Evolutionary conservation across 2,113 vertebrate species (phyloP).

Genomic region (Amphilophus citrinellus): DNA sequence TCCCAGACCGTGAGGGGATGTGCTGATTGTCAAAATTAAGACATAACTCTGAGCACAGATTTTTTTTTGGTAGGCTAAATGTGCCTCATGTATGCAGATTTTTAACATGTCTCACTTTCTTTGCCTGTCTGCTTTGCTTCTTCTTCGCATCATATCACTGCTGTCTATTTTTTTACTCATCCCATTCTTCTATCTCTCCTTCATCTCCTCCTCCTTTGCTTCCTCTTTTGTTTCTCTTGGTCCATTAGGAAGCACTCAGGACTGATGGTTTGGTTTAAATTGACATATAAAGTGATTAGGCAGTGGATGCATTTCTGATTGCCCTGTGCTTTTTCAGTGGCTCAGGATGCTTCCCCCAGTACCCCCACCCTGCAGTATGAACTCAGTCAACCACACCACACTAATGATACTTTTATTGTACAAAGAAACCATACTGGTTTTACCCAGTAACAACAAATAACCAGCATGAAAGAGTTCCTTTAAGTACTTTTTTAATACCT

Average conservation of each 20-base stretch:
- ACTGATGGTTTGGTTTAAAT: conserved; percentile 61
- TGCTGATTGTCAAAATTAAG: neutral
- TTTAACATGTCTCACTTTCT: conserved; percentile 3
- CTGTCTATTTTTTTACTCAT: conserved; percentile 25
- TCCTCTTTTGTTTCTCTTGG: conserved; percentile 25
- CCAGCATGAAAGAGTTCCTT: neutral
- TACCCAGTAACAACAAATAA: neutral
- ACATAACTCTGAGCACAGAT: neutral
- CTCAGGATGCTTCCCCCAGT: conserved; percentile 7
- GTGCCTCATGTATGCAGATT: conserved; percentile 11
- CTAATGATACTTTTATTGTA: neutral
- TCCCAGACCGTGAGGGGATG: neutral
- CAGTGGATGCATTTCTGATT: conserved; percentile 65
- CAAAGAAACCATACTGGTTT: conserved; percentile 1
- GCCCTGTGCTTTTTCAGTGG: conserved; percentile 48
- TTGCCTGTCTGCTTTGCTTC: neutral
- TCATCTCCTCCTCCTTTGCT: conserved; percentile 43
- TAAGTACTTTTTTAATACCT: neutral
- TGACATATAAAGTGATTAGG: conserved; percentile 80
- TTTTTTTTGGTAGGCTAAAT: conserved; percentile 1
- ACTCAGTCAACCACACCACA: conserved; percentile 19
- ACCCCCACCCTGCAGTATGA: neutral
- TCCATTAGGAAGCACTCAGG: conserved; percentile 82
- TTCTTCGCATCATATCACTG: conserved; percentile 24
- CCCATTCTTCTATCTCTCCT: conserved; percentile 44